Evolutionary conservation across 2,888 invertebrate genomes (phyloP).

Genomic region (Eristalis intricaria): DNA sequence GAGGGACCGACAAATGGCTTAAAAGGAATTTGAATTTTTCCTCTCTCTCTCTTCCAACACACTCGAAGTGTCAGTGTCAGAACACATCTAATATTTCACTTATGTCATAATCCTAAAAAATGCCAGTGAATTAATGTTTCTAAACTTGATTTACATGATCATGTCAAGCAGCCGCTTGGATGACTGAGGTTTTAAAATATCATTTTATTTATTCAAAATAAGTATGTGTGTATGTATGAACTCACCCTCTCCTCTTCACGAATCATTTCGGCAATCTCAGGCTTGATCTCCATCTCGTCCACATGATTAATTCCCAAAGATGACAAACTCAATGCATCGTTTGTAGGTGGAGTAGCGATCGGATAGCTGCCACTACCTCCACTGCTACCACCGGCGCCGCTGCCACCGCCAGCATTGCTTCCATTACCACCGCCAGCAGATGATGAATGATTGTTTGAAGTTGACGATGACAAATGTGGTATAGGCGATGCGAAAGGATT

Average conservation of each 20-base stretch:
- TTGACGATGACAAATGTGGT: conserved; percentile 72
- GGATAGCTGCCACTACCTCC: conserved; percentile 60
- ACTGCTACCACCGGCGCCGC: conserved; percentile 73
- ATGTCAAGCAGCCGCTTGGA: background rate
- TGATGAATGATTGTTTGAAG: conserved; percentile 67
- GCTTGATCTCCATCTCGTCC: conserved; percentile 95
- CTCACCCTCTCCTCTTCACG: conserved; percentile 97
- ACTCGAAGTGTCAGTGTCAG: background rate
- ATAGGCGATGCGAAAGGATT: conserved; percentile 80
- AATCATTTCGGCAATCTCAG: conserved; percentile 97
- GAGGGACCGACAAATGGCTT: background rate
- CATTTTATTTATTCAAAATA: too few species aligned
- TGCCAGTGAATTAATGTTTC: background rate
- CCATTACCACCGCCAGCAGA: conserved; percentile 77
- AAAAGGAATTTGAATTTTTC: background rate
- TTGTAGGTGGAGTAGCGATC: conserved; percentile 67
- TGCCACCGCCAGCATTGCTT: conserved; percentile 77
- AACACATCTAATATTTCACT: background rate
- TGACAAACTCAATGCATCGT: conserved; percentile 56
- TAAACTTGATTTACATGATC: background rate
- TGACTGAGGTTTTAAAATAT: too few species aligned
- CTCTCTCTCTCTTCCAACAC: background rate
- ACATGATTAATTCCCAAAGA: conserved; percentile 80
- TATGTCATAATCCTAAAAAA: background rate
- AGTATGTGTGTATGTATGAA: conserved; percentile 75